phyloP scores from a whole-genome alignment of 2,888 invertebrate genomes.

The Pediacus dermestoides region DNA sequence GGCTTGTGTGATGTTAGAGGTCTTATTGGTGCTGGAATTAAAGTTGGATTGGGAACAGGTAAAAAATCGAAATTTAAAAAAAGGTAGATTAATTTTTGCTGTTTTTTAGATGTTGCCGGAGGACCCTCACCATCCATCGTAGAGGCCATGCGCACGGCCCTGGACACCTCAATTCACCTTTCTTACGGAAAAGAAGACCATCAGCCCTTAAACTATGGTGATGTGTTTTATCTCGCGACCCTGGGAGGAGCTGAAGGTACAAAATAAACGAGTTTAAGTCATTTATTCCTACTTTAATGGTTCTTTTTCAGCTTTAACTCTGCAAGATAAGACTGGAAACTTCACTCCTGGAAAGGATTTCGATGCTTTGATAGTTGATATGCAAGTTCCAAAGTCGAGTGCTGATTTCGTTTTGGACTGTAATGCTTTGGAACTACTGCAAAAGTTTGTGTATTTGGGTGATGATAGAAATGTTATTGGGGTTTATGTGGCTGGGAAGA shows the following conservation, averaged over 20 bases:
- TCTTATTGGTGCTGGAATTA: constrained; percentile 61
- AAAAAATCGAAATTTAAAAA: constrained; percentile 21
- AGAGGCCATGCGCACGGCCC: constrained; percentile 67
- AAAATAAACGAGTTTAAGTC: constrained; percentile 1
- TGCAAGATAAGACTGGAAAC: constrained; percentile 74
- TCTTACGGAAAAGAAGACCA: constrained; percentile 51
- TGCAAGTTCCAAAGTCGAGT: constrained; percentile 50
- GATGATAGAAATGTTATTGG: constrained; percentile 77
- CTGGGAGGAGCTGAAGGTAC: constrained; percentile 79
- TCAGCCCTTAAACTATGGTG: constrained; percentile 62
- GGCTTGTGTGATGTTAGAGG: constrained; percentile 76
- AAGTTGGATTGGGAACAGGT: constrained; percentile 86
- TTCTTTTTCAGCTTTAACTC: constrained; percentile 61
- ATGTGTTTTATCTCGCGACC: constrained; percentile 82
- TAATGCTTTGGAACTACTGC: constrained; percentile 59
- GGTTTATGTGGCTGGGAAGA: constrained; percentile 72
- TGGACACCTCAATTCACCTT: constrained; percentile 70
- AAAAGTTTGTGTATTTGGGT: constrained; percentile 74
- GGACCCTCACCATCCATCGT: constrained; percentile 75
- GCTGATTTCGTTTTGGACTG: constrained; percentile 55
- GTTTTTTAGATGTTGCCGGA: constrained; percentile 71
- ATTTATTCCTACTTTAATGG: background rate
- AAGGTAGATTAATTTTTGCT: too few species aligned
- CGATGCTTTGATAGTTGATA: constrained; percentile 78
- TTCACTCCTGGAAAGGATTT: constrained; percentile 80